Conservation (phyloP, 2,113 vertebrate species). For the Fukomys damarensis region DNA sequence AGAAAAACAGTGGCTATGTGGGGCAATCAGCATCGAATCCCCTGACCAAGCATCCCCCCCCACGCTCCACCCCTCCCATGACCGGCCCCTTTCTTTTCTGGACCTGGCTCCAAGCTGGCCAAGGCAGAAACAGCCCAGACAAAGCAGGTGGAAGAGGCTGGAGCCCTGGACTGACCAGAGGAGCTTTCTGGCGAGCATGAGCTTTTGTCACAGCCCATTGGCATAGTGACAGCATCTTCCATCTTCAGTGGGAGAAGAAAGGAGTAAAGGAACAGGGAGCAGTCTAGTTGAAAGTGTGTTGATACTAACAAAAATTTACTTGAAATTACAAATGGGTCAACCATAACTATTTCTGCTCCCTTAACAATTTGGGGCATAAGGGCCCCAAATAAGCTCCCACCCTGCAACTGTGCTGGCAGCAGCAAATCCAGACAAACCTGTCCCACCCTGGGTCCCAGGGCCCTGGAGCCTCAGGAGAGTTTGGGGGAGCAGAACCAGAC, state of each 20-base stretch:
- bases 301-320: not conserved
- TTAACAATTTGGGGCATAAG: not conserved
- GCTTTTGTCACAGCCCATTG: not conserved
- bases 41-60: not conserved
- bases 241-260: not conserved
- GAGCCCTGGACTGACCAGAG: not conserved
- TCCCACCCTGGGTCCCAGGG: not conserved
- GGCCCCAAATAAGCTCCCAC: rapidly evolving
- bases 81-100: not conserved
- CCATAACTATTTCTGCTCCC: not conserved
- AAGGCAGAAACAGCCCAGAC: not conserved
- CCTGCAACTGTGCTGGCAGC: not conserved
- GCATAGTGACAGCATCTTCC: not conserved
- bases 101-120: not conserved
- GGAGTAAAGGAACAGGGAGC: not conserved
- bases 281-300: not conserved
- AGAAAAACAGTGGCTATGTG: not conserved
- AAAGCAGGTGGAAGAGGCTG: not conserved
- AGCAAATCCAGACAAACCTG: not conserved
- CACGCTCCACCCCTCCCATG: not conserved
- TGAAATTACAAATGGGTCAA: not conserved
- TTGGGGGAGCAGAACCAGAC: not conserved
- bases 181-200: not conserved
- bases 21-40: not conserved
- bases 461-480: not conserved